phyloP scores from a whole-genome alignment of 2,888 invertebrate species.

The Laothoe populi region DNA sequence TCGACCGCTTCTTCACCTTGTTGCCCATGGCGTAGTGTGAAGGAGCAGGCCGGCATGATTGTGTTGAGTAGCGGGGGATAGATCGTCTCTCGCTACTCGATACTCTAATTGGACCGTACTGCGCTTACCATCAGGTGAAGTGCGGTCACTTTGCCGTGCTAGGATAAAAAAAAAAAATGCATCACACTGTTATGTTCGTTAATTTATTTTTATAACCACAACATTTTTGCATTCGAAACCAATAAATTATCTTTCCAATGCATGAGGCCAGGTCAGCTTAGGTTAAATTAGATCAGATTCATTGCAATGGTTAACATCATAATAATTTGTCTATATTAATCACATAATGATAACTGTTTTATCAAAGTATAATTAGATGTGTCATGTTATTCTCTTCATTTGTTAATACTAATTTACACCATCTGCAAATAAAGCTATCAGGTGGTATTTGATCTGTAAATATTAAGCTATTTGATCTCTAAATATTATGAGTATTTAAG shows the following conservation, averaged over 20 bases:
- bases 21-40: too few species aligned
- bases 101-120: too few species aligned
- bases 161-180: too few species aligned
- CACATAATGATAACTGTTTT: neutral
- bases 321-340: slow-evolving; percentile 18
- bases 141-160: too few species aligned
- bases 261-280: slow-evolving; percentile 6
- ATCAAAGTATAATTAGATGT: slow-evolving; percentile 9
- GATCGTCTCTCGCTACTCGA: too few species aligned
- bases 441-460: neutral
- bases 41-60: too few species aligned
- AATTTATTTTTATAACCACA: too few species aligned
- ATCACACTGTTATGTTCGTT: too few species aligned
- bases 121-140: too few species aligned
- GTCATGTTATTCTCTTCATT: neutral
- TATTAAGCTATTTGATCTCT: neutral
- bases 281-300: slow-evolving; percentile 1
- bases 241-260: neutral
- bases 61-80: too few species aligned
- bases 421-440: neutral
- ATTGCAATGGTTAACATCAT: slow-evolving; percentile 4
- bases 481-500: neutral
- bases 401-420: neutral
- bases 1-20: too few species aligned
- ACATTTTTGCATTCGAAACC: too few species aligned